A percentile compares a stretch with the other conserved stretches of the same genome.
phyloP scores from a whole-genome alignment of 2,888 invertebrate species.

The Acanthoscelides obtectus region DNA sequence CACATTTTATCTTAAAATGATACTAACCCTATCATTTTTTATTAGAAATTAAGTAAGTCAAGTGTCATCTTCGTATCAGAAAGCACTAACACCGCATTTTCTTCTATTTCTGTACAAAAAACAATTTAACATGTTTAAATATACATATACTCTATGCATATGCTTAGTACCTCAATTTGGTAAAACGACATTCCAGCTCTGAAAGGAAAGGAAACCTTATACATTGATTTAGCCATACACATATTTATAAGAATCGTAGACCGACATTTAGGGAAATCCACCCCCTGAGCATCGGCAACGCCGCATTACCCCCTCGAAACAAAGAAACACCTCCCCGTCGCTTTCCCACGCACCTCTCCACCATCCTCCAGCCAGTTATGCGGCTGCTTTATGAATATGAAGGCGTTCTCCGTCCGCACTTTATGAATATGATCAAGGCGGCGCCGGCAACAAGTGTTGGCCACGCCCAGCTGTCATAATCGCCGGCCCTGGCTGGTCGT shows the following conservation, averaged over 20 bases:
- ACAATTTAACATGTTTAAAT: too few relatives aligned
- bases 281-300: neutral
- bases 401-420: constrained; percentile 8
- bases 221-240: too few relatives aligned
- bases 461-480: constrained; percentile 68
- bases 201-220: too few relatives aligned
- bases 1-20: too few relatives aligned
- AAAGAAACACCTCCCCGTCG: neutral
- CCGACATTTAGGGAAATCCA: neutral
- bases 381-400: constrained; percentile 41
- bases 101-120: too few relatives aligned
- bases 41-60: too few relatives aligned
- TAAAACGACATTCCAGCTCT: too few relatives aligned
- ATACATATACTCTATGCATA: too few relatives aligned
- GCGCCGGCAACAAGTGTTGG: constrained; percentile 56
- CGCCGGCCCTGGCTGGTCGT: constrained; percentile 59
- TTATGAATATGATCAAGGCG: neutral
- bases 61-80: too few relatives aligned
- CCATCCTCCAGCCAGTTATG: neutral
- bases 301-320: neutral
- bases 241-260: neutral
- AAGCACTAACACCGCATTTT: too few relatives aligned
- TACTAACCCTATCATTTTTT: too few relatives aligned
- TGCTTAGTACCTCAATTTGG: too few relatives aligned
- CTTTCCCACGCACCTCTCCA: neutral